phyloP scores from a whole-genome alignment of 2,888 invertebrate species.

The Hirtodrosophila histrioides region DNA sequence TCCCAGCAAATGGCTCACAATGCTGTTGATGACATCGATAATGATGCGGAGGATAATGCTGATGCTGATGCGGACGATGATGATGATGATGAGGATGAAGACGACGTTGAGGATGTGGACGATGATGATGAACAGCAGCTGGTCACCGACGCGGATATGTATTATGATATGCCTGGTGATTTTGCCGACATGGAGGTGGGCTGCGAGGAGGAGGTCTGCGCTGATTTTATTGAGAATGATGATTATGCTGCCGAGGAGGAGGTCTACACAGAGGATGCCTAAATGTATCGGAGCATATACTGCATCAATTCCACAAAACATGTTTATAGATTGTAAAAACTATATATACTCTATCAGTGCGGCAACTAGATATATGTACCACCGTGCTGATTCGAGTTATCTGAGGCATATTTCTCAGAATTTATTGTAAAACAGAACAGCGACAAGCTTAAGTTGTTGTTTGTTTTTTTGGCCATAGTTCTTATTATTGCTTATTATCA shows the following conservation, averaged over 20 bases:
- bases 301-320: conserved; percentile 1
- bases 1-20: conserved; percentile 15
- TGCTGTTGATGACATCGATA: conserved; percentile 11
- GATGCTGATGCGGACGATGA: not conserved
- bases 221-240: conserved; percentile 51
- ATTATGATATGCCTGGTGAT: conserved; percentile 58
- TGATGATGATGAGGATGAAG: conserved; percentile 10
- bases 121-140: conserved; percentile 33
- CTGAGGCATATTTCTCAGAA: not conserved
- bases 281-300: conserved; percentile 7
- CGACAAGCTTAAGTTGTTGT: conserved; percentile 7
- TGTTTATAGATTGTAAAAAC: too few species aligned
- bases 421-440: not conserved
- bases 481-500: conserved; percentile 18
- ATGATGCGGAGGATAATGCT: conserved; percentile 7
- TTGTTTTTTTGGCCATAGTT: conserved; percentile 37
- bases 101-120: conserved; percentile 7
- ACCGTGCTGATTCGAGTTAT: too few species aligned
- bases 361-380: too few species aligned
- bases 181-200: conserved; percentile 67
- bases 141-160: conserved; percentile 55
- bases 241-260: conserved; percentile 74
- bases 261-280: conserved; percentile 67
- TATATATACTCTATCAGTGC: too few species aligned
- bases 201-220: conserved; percentile 66